A percentile compares a stretch with the other conserved stretches of the same genome.
These are phyloP conservation scores for Limnodromus scolopaceus DNA, from an alignment of 2,797 vertebrate genomes.

Conservation along the genomic window DNA sequence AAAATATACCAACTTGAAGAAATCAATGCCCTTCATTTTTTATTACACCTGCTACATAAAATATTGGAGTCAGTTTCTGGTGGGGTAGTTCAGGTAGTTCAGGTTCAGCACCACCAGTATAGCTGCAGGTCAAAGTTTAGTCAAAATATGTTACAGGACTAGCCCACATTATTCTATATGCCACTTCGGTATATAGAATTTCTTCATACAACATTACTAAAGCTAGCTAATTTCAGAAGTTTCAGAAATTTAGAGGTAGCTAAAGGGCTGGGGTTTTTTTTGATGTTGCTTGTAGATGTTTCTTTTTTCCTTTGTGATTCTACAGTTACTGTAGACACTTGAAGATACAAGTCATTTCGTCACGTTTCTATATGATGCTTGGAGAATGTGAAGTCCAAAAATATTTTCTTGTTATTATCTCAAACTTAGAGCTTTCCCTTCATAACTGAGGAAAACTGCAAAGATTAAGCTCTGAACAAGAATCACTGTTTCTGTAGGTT, in stretches of 20 bases:
- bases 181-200: fast-evolving
- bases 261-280: neutral
- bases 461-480: neutral
- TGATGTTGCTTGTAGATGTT: neutral
- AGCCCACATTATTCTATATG: neutral
- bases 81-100: neutral
- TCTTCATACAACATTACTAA: neutral
- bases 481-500: neutral
- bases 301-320: neutral
- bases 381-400: neutral
- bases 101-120: neutral
- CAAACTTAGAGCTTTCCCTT: neutral
- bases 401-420: neutral
- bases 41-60: neutral
- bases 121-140: neutral
- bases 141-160: neutral
- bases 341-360: neutral
- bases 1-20: neutral
- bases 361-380: neutral
- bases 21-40: neutral
- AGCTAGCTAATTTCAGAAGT: neutral
- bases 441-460: neutral
- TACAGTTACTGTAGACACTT: neutral
- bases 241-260: neutral
- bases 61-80: neutral